Conservation (phyloP, 2,888 invertebrate species). For the Perdita meconis region DNA sequence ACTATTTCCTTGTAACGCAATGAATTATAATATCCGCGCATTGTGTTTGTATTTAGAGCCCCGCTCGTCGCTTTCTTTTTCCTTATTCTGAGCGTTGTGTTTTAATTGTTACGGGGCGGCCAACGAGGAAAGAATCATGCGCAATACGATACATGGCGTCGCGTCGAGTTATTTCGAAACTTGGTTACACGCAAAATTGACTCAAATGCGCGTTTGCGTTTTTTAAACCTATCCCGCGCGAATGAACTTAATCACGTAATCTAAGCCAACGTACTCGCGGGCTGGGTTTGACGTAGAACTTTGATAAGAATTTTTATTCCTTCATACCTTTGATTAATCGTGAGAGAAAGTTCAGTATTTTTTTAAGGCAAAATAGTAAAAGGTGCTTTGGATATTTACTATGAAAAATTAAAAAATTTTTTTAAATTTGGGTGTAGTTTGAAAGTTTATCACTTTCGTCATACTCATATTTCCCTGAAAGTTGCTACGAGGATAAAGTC, state of each 20-base stretch:
- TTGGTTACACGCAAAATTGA: conserved; percentile 22
- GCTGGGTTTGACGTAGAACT: neutral
- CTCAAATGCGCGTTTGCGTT: conserved; percentile 6
- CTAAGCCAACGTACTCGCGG: neutral
- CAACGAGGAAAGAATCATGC: neutral
- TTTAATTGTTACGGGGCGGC: conserved; percentile 24
- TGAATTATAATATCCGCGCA: neutral
- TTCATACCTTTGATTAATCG: neutral
- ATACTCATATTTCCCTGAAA: conserved; percentile 12
- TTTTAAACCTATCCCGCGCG: neutral
- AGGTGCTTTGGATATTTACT: too few relatives aligned
- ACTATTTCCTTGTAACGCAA: neutral
- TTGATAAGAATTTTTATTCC: neutral
- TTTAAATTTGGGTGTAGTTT: too few relatives aligned
- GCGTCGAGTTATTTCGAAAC: conserved; percentile 36
- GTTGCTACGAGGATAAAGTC: conserved; percentile 6
- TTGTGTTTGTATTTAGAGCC: neutral
- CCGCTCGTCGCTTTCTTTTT: too few relatives aligned
- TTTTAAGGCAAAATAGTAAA: too few relatives aligned
- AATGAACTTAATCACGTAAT: neutral
- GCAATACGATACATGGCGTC: neutral
- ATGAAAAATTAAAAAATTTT: too few relatives aligned
- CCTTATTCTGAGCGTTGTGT: neutral
- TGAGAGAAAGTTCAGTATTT: too few relatives aligned
- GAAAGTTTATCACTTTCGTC: too few relatives aligned